A percentile compares a stretch with the other conserved stretches of the same genome.
phyloP scores from a whole-genome alignment of 1,140 invertebrate genomes.

The Drosophila takahashii region DNA sequence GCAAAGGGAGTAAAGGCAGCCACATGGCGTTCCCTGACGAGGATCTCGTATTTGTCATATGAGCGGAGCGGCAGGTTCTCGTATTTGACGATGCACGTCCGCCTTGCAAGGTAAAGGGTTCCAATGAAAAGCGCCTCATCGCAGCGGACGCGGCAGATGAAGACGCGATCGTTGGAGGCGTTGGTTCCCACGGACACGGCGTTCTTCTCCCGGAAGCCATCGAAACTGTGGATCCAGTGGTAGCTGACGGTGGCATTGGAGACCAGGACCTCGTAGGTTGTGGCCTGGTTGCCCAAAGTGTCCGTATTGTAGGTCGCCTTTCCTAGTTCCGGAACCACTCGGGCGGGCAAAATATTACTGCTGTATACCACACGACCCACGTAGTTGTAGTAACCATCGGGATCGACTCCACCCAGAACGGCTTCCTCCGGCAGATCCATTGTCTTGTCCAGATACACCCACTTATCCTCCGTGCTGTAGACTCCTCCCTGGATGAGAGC shows the following conservation, averaged over 20 bases:
- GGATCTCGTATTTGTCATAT: slow-evolving; percentile 53
- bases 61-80: slow-evolving; percentile 9
- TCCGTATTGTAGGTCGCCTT: slow-evolving; percentile 50
- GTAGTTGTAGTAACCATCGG: slow-evolving; percentile 52
- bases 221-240: slow-evolving; percentile 54
- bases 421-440: slow-evolving; percentile 35
- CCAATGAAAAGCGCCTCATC: slow-evolving; percentile 44
- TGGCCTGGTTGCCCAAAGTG: neutral
- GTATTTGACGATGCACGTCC: slow-evolving; percentile 37
- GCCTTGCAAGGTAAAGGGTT: slow-evolving; percentile 21
- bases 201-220: slow-evolving; percentile 51
- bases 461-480: slow-evolving; percentile 44
- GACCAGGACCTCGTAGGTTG: slow-evolving; percentile 36
- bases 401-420: slow-evolving; percentile 48
- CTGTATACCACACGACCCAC: slow-evolving; percentile 39
- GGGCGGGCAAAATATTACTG: slow-evolving; percentile 41
- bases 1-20: neutral
- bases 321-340: slow-evolving; percentile 43
- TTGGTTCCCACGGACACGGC: slow-evolving; percentile 58
- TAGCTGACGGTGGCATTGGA: slow-evolving; percentile 53
- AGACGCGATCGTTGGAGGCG: slow-evolving; percentile 39
- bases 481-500: slow-evolving; percentile 32
- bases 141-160: slow-evolving; percentile 26
- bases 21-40: slow-evolving; percentile 31
- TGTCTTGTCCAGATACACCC: slow-evolving; percentile 34